Base-by-base conservation (phyloP, 2,113 vertebrate species). In the Bubo scandiacus region DNA sequence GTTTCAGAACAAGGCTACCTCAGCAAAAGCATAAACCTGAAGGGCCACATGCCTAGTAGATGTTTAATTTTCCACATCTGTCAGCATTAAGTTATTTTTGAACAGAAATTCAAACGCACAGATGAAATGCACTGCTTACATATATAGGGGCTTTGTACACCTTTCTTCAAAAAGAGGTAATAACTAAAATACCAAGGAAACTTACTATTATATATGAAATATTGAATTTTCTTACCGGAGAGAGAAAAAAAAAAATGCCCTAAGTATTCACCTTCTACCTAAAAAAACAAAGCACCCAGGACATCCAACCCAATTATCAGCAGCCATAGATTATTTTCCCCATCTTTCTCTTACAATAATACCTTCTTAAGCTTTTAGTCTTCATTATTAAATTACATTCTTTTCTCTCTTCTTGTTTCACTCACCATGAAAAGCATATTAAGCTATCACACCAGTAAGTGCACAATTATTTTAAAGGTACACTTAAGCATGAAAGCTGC, bases 401-500 rank as follows among this genome's bases (percentile, higher is more conserved):
- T 72, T 61, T 77, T 32, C 13, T 52, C 62, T 85, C 54, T 42
- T 47, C 29, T 90, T 86, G 36, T 29, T 67, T 47, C 34, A 75
- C 25, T 94, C 70, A 36, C 38, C 68, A 85, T 36, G 54, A 57
- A 87, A 96, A 82, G 83, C 96, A n/a, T 14, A 92, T 57, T 93
- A 95, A 94, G 70, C 73, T 92, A 75, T 81, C 93, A 94, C 61
- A 96, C 40, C 77, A 79, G 55, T 89, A 92, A 96, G 88, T 58
- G 77, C 85, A 86, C 47, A 40, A 84, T 84, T 74, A 91, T 74
- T 84, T 92, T 72, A 67, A 73, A 86, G 47, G 58, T 94, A 92
- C 70, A 92, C 94, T 87, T 94, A 77, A 89, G 81, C 92, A 94
- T 30, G 42, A 92, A 94, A 95, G 92, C 83, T 81, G 91, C 70